Conservation (phyloP, 2,888 invertebrate genomes). For the Caenorhabditis parvicauda region DNA sequence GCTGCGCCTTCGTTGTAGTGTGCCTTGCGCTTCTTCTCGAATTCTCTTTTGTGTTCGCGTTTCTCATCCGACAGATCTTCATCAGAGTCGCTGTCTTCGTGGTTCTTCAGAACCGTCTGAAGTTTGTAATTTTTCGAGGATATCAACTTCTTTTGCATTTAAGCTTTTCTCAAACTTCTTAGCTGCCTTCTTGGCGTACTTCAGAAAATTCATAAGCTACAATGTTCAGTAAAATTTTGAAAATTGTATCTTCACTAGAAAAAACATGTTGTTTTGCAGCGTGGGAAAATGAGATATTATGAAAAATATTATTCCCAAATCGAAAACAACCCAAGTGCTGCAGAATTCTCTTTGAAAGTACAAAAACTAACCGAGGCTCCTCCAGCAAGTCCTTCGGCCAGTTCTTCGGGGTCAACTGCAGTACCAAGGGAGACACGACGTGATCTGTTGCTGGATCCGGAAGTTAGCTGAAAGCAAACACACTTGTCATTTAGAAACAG, state of each 20-base stretch:
- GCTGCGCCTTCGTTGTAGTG: constrained; percentile 98
- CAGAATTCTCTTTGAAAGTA: constrained; percentile 8
- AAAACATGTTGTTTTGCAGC: no score
- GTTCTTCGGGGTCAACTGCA: constrained; percentile 53
- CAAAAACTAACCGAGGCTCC: constrained; percentile 22
- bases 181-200: constrained; percentile 3
- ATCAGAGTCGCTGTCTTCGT: constrained; percentile 46
- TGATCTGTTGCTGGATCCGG: constrained; percentile 5
- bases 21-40: constrained; percentile 88
- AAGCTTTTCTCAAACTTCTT: constrained; percentile 2
- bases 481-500: no score
- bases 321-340: no score
- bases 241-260: no score
- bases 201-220: no score
- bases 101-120: no score
- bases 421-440: constrained; percentile 53
- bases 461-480: constrained; percentile 4
- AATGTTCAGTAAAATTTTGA: no score
- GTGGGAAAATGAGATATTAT: no score
- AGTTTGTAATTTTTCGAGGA: no score
- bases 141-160: neutral
- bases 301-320: no score
- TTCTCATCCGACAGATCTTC: constrained; percentile 50
- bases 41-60: constrained; percentile 65
- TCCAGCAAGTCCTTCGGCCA: constrained; percentile 25